Percentiles rank a stretch among this genome's conserved stretches.
Evolutionary conservation across 2,888 invertebrate species (phyloP).

Genomic region (Athalia rosae): DNA sequence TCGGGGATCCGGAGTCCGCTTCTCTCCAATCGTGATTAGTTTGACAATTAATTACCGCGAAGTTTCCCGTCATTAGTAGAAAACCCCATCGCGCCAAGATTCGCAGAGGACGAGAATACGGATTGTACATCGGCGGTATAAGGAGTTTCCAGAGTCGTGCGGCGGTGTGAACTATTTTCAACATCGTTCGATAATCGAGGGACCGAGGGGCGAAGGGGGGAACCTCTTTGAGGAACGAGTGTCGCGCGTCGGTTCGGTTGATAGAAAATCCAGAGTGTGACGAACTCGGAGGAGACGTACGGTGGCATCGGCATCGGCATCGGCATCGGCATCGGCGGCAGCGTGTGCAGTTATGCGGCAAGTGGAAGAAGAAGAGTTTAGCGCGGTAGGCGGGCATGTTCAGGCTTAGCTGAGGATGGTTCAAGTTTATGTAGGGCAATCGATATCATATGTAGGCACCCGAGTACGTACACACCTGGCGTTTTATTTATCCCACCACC

Average conservation of each 20-base stretch:
- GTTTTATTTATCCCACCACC: conserved; percentile 1
- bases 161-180: neutral
- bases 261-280: conserved; percentile 33
- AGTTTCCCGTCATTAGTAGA: conserved; percentile 27
- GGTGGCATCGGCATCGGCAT: conserved; percentile 38
- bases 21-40: neutral
- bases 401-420: conserved; percentile 36
- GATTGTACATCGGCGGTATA: neutral
- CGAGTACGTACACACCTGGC: neutral
- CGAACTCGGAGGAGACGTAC: conserved; percentile 52
- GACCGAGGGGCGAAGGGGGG: neutral
- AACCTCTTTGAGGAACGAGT: neutral
- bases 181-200: conserved; percentile 25
- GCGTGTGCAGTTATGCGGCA: no score
- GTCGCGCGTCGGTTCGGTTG: conserved; percentile 9
- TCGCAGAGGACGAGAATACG: neutral
- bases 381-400: neutral
- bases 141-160: neutral
- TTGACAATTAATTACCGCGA: conserved; percentile 37
- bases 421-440: conserved; percentile 58
- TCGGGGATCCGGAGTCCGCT: neutral
- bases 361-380: conserved; percentile 23
- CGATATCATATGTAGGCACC: conserved; percentile 52
- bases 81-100: neutral
- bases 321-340: conserved; percentile 3